phyloP scores from a whole-genome alignment of 37 sponge, comb jelly and placozoan genomes.

The Beroe ovata region DNA sequence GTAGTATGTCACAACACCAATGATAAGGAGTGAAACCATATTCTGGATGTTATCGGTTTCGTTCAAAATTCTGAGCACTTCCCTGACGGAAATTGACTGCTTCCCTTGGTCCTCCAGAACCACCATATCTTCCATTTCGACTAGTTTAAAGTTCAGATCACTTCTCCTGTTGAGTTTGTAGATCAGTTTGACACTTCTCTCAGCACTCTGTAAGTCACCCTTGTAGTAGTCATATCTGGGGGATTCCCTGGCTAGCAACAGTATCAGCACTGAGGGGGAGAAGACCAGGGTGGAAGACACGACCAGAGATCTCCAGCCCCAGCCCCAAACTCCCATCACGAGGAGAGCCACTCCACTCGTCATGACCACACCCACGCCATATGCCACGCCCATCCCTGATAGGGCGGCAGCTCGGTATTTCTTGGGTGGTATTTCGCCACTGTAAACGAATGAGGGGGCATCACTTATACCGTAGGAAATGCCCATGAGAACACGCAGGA shows the following conservation, averaged over 20 bases:
- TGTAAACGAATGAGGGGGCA: neutral
- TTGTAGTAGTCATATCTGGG: neutral
- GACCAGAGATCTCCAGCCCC: neutral
- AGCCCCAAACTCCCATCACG: neutral
- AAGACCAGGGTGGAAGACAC: neutral
- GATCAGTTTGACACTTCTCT: neutral
- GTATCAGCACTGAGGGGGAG: neutral
- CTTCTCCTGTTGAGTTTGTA: neutral
- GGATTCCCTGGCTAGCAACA: neutral
- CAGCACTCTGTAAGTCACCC: neutral
- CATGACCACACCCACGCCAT: neutral
- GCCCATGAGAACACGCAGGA: neutral
- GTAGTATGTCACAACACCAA: neutral
- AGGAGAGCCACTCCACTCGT: neutral
- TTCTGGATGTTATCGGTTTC: neutral
- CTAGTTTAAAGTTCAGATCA: neutral
- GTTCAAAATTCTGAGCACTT: neutral
- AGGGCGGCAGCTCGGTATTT: neutral
- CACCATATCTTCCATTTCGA: neutral
- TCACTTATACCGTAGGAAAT: neutral
- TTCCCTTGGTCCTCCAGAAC: neutral
- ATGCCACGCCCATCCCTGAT: neutral
- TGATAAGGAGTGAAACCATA: neutral
- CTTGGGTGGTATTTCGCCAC: neutral
- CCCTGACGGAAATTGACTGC: neutral